These are phyloP conservation scores for Vesta saturnalis DNA, from an alignment of 2,888 invertebrate genomes.

Conservation along the genomic window DNA sequence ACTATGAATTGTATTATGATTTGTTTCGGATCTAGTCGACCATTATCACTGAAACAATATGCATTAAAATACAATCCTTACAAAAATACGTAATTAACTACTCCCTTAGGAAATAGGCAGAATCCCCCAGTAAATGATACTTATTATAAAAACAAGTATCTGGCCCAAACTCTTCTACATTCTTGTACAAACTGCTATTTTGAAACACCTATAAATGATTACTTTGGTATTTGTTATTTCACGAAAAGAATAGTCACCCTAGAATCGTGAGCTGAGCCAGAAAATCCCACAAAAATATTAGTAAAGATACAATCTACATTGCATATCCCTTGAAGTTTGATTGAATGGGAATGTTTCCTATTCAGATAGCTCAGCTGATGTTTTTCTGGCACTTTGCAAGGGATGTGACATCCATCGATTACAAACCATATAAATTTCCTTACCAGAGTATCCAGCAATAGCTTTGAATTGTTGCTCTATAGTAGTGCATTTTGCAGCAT, in stretches of 20 bases:
- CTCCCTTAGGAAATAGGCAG: too few species aligned
- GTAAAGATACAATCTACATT: background rate
- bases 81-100: background rate
- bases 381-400: background rate
- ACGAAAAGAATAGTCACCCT: background rate
- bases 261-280: background rate
- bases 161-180: background rate
- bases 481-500: background rate
- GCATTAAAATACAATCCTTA: background rate
- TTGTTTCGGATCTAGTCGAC: background rate
- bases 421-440: background rate
- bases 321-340: background rate
- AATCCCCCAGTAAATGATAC: conserved; percentile 4
- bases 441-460: background rate
- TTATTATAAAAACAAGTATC: background rate
- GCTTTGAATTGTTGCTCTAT: background rate
- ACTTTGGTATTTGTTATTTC: too few species aligned
- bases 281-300: background rate
- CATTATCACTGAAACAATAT: background rate
- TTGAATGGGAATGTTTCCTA: background rate
- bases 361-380: background rate
- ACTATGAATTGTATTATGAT: background rate
- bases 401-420: background rate
- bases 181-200: background rate
- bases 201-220: background rate